These are phyloP conservation scores for Potamarius usumacintae DNA, from an alignment of 2,113 vertebrate species.

Conservation along the genomic window DNA sequence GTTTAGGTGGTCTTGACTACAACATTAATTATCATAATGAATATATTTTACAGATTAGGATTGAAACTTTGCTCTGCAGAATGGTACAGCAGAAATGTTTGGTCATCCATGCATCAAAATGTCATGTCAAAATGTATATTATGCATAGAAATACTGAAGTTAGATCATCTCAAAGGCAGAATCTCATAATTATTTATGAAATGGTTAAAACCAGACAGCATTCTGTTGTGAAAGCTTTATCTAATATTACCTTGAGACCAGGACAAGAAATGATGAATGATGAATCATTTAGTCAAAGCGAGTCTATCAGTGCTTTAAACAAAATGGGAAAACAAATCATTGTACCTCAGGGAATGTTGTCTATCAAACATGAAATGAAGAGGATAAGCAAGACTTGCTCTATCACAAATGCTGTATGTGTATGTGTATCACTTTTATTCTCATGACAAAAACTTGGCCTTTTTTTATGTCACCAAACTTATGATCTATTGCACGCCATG, in stretches of 20 bases:
- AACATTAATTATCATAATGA: too few relatives aligned
- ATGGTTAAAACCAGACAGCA: background rate
- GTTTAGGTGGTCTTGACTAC: too few relatives aligned
- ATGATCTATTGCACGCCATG: slow-evolving; percentile 9
- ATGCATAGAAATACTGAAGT: background rate
- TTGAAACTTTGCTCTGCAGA: too few relatives aligned
- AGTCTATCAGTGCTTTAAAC: slow-evolving; percentile 15
- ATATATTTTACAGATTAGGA: too few relatives aligned
- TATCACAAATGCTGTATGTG: background rate
- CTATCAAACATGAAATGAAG: slow-evolving; percentile 10
- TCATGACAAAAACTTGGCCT: slow-evolving; percentile 17
- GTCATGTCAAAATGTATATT: background rate
- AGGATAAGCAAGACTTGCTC: background rate
- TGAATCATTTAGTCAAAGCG: slow-evolving; percentile 21
- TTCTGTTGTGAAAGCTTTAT: background rate
- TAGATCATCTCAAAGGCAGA: background rate
- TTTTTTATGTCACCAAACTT: slow-evolving; percentile 23
- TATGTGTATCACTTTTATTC: slow-evolving; percentile 6
- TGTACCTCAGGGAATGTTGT: background rate
- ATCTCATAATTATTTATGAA: background rate
- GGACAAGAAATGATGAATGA: slow-evolving; percentile 6
- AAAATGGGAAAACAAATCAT: slow-evolving; percentile 5
- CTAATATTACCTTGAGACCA: background rate
- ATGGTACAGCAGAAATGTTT: too few relatives aligned
- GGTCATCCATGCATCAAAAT: background rate